Evolutionary conservation across 2,888 invertebrate genomes (phyloP).

Genomic region (Andrena camellia): DNA sequence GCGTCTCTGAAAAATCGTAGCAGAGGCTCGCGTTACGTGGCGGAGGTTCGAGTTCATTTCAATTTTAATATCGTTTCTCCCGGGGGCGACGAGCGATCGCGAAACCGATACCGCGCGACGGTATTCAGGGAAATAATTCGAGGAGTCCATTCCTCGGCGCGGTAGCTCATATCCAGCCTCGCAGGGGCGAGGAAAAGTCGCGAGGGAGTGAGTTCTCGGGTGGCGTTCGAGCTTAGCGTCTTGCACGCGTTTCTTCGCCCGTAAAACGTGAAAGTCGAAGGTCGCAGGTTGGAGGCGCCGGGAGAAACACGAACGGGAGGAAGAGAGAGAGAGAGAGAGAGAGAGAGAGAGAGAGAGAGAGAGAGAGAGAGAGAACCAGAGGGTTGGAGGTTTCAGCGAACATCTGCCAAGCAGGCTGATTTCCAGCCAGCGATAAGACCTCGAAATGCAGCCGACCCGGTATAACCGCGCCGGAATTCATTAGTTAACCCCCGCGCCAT

Average conservation of each 20-base stretch:
- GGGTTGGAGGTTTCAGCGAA: constrained; percentile 71
- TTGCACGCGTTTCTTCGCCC: constrained; percentile 28
- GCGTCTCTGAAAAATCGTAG: constrained; percentile 5
- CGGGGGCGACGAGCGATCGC: neutral
- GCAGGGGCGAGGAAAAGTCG: constrained; percentile 17
- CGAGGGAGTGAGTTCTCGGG: constrained; percentile 3
- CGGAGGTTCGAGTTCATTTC: constrained; percentile 13
- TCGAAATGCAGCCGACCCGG: constrained; percentile 64
- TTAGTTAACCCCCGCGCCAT: constrained; percentile 70
- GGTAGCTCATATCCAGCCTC: constrained; percentile 35
- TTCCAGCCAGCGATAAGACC: constrained; percentile 76
- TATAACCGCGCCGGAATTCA: constrained; percentile 71
- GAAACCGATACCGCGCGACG: constrained; percentile 27
- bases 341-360: constrained; percentile 31
- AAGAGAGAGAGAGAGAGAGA: constrained; percentile 30
- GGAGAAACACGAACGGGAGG: constrained; percentile 22
- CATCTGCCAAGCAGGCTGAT: constrained; percentile 78
- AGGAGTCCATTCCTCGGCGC: constrained; percentile 44
- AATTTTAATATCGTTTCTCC: constrained; percentile 42
- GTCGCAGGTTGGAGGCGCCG: constrained; percentile 13
- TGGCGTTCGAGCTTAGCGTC: constrained; percentile 39
- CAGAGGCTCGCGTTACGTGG: neutral
- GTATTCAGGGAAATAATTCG: constrained; percentile 53
- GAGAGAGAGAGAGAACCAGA: constrained; percentile 30
- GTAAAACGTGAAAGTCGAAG: constrained; percentile 31